Base-by-base conservation (phyloP, 2,888 invertebrate species). In the Ormyrus thymus region DNA sequence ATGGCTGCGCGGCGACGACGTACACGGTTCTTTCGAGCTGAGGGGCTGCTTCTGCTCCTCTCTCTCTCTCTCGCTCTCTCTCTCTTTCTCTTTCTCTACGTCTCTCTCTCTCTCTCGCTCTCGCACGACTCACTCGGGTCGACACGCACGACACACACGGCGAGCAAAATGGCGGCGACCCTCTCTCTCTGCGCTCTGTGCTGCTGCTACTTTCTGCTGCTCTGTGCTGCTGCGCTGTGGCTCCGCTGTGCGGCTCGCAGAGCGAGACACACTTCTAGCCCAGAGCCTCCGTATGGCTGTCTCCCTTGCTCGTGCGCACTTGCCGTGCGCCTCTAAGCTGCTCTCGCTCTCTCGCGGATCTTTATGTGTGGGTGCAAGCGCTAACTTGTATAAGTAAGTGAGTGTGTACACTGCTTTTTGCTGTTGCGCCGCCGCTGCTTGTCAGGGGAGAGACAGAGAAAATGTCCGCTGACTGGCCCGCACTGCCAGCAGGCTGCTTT, bases 381-480 rank as follows among this genome's bases (percentile, higher is more conserved):
- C 29, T 29, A 29, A 29, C 29, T 29, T 29, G 29, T 29, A 4
- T 29, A 4, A 29, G 29, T 29, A 2, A 29, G 29, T 29, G 29
- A 29, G 29, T 29, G 29, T 29, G 29, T 29, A 29, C 29, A 29
- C 29, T 29, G 29, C 29, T 29, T 51, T 53, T 8, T 70, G 59
- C 29, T 50, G 15, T 55, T 55, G 53, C 11, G 50, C 43, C 53
- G 55, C 58, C 58, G 13, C 43, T 50, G 95, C 96, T 96, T 96
- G 96, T 96, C 96, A 96, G 94, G 95, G 69, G 94, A 29, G 29
- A 29, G 4, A 29, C 29, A 29, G 29, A 29, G 29, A 95, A 94
- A 92, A 93, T 92, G 92, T 92, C 91, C 91, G 29, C 29, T 29
- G 91, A 87, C 86, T 86, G 84, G 83, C 83, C 90, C 62, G 62